A percentile compares a stretch with the other conserved stretches of the same genome.
Evolutionary conservation across 2,113 vertebrate genomes (phyloP).

Genomic region (Calyptommatus sinebrachiatus): DNA sequence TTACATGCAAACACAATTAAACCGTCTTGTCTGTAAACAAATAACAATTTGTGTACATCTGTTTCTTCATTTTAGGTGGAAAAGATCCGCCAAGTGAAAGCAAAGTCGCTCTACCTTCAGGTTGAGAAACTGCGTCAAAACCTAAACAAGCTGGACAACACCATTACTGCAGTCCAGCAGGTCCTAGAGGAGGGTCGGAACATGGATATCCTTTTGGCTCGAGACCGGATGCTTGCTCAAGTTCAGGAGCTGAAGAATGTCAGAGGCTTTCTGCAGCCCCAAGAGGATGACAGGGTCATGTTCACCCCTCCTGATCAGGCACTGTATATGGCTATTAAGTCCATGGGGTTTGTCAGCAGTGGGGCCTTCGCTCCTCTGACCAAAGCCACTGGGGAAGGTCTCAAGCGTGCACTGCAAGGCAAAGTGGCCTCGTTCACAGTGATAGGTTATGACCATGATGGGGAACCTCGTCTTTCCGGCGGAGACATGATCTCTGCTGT

Average conservation of each 20-base stretch:
- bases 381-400: constrained; percentile 92
- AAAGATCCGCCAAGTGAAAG: constrained; percentile 98
- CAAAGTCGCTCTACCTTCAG: constrained; percentile 96
- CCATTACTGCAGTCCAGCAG: constrained; percentile 92
- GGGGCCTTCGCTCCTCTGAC: constrained; percentile 93
- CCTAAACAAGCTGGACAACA: constrained; percentile 93
- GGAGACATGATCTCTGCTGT: constrained; percentile 86
- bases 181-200: constrained; percentile 92
- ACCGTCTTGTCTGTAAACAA: neutral
- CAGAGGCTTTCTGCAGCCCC: constrained; percentile 88
- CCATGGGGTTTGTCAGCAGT: constrained; percentile 94
- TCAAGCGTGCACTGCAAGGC: constrained; percentile 90
- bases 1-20: no score
- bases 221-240: constrained; percentile 94
- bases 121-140: constrained; percentile 96
- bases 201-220: constrained; percentile 90
- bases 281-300: constrained; percentile 94
- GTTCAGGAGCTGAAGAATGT: constrained; percentile 94
- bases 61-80: constrained; percentile 81
- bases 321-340: constrained; percentile 89
- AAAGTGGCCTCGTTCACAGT: constrained; percentile 94
- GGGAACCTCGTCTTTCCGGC: constrained; percentile 89
- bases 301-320: constrained; percentile 95
- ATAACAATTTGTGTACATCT: neutral
- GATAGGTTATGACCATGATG: constrained; percentile 91